Evolutionary conservation across 2,113 vertebrate genomes (phyloP), one percentile per base, ranked within the genome.

Genomic region (Macquaria australasica): DNA sequence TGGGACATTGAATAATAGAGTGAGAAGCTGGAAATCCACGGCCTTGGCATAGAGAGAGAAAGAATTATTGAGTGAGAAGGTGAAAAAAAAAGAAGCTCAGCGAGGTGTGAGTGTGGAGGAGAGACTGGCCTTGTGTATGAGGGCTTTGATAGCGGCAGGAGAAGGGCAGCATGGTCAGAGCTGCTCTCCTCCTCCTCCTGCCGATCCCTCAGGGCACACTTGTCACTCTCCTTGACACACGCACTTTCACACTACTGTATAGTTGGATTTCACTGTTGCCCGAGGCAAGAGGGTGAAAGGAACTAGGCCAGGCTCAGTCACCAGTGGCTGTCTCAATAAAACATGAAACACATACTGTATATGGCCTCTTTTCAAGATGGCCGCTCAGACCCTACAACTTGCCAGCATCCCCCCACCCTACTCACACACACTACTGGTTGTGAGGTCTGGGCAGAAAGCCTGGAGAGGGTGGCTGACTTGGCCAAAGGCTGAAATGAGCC

Each of bases 31-130:
- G 67, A 82, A 81, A 81, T 60, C 58, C 81, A 41, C 51, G 2
- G 60, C 34, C 67, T 71, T 78, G 81, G 77, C 82, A 51, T 0
- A 8, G n/a, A 80, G 76, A 76, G 70, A 89, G 69, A 87, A 23
- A 79, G 70, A 90, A 70, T 73, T 84, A 83, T 67, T 75, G 83
- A 90, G 88, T 76, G 84, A 76, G 50, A 84, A 73, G 75, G 53
- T 43, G 39, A 51, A 41, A 73, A 34, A 50, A 62, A 75, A 81
- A 34, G 64, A 43, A 56, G 12, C 50, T 37, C 18, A 39, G 60
- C 77, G 73, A 82, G 74, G 73, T 71, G 66, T 31, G 79, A 85
- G 64, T 45, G 77, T 34, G 45, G 51, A 34, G 21, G 69, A 77
- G 77, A 66, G 67, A 50, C 59, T 3, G 5, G 45, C 5, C 41